Percentiles rank a stretch among this genome's conserved stretches.
These are phyloP conservation scores for Rousettus leschenaultii DNA, from an alignment of 2,113 vertebrate genomes.

Conservation along the genomic window DNA sequence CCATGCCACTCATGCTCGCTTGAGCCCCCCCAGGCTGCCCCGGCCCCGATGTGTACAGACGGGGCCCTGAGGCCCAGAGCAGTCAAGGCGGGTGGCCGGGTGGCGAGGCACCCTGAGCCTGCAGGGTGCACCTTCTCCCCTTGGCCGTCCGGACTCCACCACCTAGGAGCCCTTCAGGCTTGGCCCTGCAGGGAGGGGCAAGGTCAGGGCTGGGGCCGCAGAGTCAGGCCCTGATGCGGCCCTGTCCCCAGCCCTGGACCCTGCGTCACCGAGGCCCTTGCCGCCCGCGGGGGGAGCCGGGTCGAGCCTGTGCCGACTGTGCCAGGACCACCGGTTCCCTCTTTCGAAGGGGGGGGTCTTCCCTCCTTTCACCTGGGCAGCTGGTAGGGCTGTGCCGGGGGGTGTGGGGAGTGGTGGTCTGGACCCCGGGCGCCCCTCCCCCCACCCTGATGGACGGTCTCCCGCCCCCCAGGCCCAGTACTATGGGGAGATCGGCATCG, in stretches of 20 bases:
- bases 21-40: not conserved
- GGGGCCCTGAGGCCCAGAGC: not conserved
- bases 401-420: no score
- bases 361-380: no score
- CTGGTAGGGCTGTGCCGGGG: no score
- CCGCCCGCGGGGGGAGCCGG: no score
- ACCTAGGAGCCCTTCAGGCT: not conserved
- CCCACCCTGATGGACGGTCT: not conserved
- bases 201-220: not conserved
- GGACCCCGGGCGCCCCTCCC: not conserved
- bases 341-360: not conserved
- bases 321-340: not conserved
- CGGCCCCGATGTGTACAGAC: accelerated
- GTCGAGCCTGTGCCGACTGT: not conserved
- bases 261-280: not conserved
- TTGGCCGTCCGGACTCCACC: accelerated
- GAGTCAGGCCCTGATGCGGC: not conserved
- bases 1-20: accelerated
- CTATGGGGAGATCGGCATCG: conserved; percentile 90
- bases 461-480: conserved; percentile 91
- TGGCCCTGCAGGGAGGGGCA: no score
- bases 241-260: accelerated
- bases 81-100: no score
- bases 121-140: no score
- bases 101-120: accelerated